Evolutionary conservation across 1,140 invertebrate species (phyloP).

Genomic region (Orchesella cincta): DNA sequence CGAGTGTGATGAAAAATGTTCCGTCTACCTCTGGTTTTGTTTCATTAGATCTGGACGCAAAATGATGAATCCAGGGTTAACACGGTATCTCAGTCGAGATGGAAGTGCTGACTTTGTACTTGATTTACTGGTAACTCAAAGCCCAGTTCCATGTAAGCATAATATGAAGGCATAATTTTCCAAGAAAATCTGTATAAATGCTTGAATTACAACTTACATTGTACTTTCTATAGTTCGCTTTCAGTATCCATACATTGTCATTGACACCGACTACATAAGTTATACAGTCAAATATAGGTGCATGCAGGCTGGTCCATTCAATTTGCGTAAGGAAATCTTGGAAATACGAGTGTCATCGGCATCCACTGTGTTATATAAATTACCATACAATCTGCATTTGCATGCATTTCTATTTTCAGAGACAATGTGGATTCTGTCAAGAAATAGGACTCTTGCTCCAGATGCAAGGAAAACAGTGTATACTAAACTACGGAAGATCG

Average conservation of each 20-base stretch:
- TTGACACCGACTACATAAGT: slow-evolving; percentile 56
- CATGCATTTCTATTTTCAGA: slow-evolving; percentile 36
- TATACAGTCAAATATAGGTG: slow-evolving; percentile 56
- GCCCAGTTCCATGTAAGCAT: slow-evolving; percentile 59
- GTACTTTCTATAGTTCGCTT: slow-evolving; percentile 35
- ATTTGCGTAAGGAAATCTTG: slow-evolving; percentile 48
- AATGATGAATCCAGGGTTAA: slow-evolving; percentile 34
- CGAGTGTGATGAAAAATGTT: no score
- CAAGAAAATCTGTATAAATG: not conserved
- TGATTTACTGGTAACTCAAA: slow-evolving; percentile 38
- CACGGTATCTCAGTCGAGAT: slow-evolving; percentile 33
- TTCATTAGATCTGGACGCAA: not conserved
- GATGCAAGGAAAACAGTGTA: slow-evolving; percentile 27
- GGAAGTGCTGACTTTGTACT: slow-evolving; percentile 38
- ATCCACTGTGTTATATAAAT: no score
- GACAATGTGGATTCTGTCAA: slow-evolving; percentile 41
- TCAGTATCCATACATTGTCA: slow-evolving; percentile 51
- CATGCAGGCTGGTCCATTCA: slow-evolving; percentile 43
- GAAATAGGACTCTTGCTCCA: slow-evolving; percentile 28
- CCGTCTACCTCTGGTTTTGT: not conserved
- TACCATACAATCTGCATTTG: no score
- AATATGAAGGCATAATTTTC: slow-evolving; percentile 60
- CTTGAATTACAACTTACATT: not conserved
- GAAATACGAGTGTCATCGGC: no score
- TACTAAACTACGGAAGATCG: not conserved